A percentile compares a stretch with the other conserved stretches of the same genome.
These are phyloP conservation scores for Melanotus villosus DNA, from an alignment of 2,888 invertebrate genomes.

Conservation along the genomic window DNA sequence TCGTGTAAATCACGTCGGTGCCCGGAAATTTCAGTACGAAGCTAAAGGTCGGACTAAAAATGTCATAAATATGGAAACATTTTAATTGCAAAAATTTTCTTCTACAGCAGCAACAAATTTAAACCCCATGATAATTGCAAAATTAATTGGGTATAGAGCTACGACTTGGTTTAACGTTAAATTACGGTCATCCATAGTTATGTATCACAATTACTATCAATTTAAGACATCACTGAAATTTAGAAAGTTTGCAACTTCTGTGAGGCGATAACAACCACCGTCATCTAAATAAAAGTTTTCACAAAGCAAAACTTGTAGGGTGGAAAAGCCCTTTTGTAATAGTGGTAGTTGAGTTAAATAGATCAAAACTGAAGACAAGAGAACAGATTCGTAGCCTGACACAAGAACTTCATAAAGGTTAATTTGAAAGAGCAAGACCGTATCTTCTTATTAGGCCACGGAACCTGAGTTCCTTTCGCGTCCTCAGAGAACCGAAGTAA, in stretches of 20 bases:
- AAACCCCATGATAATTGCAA: too few relatives aligned
- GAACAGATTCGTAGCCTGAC: background rate
- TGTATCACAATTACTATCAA: constrained; percentile 6
- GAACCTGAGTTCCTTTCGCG: constrained; percentile 14
- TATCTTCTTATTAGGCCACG: constrained; percentile 16
- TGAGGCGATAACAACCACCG: too few relatives aligned
- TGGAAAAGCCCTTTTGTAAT: too few relatives aligned
- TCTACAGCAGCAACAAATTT: too few relatives aligned
- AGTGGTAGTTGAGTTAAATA: background rate
- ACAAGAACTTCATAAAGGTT: constrained; percentile 12
- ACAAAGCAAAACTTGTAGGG: too few relatives aligned
- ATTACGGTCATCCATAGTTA: background rate
- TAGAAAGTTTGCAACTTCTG: constrained; percentile 1
- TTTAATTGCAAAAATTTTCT: too few relatives aligned
- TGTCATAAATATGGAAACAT: too few relatives aligned
- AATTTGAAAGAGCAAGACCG: constrained; percentile 18
- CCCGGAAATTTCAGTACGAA: too few relatives aligned
- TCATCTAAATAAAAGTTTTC: too few relatives aligned
- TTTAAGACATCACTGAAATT: background rate
- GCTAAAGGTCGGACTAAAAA: too few relatives aligned
- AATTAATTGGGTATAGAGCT: background rate
- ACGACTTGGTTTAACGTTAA: too few relatives aligned
- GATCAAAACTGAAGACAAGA: background rate
- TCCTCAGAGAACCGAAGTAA: constrained; percentile 9
- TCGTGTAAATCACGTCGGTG: too few relatives aligned